Evolutionary conservation across 2,797 vertebrate species (phyloP), one percentile per base, ranked within the genome.

Genomic region (Cuniculus paca): DNA sequence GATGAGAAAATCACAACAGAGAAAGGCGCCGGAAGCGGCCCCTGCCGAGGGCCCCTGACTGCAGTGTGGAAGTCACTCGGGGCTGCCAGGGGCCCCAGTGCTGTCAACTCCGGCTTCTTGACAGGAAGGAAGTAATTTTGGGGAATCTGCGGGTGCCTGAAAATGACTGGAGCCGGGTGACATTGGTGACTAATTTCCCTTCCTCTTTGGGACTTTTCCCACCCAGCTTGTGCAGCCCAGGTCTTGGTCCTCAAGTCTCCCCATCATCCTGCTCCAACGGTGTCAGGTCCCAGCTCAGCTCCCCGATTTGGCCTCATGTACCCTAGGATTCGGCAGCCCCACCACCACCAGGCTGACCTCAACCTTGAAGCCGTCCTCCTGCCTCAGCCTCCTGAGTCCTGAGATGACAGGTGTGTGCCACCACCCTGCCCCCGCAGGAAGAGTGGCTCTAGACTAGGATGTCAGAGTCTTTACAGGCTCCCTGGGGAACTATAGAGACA

Each of bases 11-110:
- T 81, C 74, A 14, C 5, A n/a, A 58, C 5, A 0, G 11, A 58
- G 68, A 79, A 39, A 45, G 63, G 14, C 24, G 2, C 39, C 26
- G 52, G 85, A 87, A 80, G 36, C 31, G 22, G 45, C n/a, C 12
- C 56, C 28, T 12, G 36, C 24, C 9, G 0, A 2, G 22, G 77
- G 34, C 28, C 20, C 54, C 56, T n/a, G 31, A 10, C 42, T 60
- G 34, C 36, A 24, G 19, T 0, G 28, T 0, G 20, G 8, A 4
- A 14, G 42, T 22, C 2, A 3, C 11, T 61, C 24, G 1, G 58
- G 78, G n/a, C 48, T 10, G 20, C 28, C 26, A 6, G 61, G 24
- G 4, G 56, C 31, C 56, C 78, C 20, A 7, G 4, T 12, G 28
- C 31, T 42, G 2, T 45, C 58, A 63, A 58, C n/a, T 80, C 63